phyloP scores from a whole-genome alignment of 2,888 invertebrate genomes.

The Standfussiana lucernea region DNA sequence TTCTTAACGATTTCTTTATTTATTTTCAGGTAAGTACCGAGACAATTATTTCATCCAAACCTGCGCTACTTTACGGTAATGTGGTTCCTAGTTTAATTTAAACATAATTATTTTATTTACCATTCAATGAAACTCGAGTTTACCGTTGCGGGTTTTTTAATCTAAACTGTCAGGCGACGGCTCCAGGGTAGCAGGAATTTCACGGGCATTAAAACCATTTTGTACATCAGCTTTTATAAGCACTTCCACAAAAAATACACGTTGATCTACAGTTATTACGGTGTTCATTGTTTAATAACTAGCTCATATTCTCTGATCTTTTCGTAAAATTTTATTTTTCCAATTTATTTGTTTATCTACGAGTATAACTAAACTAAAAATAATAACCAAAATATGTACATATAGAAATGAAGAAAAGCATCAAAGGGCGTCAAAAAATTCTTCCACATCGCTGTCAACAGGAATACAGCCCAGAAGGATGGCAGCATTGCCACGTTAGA shows the following conservation, averaged over 20 bases:
- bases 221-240: background rate
- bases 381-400: too few species aligned
- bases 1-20: constrained; percentile 16
- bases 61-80: constrained; percentile 34
- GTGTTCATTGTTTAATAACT: background rate
- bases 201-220: background rate
- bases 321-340: too few species aligned
- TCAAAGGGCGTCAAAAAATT: too few species aligned
- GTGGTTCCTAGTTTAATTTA: background rate
- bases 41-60: background rate
- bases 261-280: background rate
- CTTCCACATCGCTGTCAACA: too few species aligned
- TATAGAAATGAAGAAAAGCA: too few species aligned
- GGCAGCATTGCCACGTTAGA: too few species aligned
- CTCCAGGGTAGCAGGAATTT: background rate
- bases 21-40: constrained; percentile 57
- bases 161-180: background rate
- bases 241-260: background rate
- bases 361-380: too few species aligned
- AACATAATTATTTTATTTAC: background rate
- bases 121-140: background rate
- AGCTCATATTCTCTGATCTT: background rate
- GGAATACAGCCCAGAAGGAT: too few species aligned
- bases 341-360: too few species aligned
- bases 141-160: background rate